Conservation (phyloP, 2,888 invertebrate species). For the Myopa tessellatipennis region DNA sequence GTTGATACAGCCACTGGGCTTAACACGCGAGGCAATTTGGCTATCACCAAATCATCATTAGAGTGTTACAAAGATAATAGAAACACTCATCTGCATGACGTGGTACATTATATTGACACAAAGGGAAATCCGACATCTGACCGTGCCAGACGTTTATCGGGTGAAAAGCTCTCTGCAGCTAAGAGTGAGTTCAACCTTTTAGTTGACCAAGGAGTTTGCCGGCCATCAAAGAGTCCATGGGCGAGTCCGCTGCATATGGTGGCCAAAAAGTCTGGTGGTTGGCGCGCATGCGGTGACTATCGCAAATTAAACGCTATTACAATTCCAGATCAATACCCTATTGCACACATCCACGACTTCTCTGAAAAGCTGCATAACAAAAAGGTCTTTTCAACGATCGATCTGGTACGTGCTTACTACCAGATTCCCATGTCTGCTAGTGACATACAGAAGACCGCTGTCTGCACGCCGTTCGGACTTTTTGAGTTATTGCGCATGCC, state of each 20-base stretch:
- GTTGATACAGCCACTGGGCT: conserved; percentile 35
- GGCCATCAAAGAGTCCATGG: no score
- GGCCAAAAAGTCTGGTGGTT: no score
- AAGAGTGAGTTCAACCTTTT: no score
- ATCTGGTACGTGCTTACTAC: no score
- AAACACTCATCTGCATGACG: background rate
- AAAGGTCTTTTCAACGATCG: no score
- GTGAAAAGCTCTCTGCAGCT: background rate
- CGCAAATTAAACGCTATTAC: no score
- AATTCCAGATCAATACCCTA: no score
- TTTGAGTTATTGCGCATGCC: conserved; percentile 56
- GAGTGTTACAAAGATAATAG: conserved; percentile 15
- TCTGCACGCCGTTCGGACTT: conserved; percentile 60
- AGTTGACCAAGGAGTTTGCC: no score
- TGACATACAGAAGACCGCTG: conserved; percentile 61
- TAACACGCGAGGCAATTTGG: conserved; percentile 20
- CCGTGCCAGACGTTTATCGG: background rate
- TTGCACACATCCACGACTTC: no score
- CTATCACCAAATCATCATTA: background rate
- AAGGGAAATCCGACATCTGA: background rate
- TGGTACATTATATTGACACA: conserved; percentile 10
- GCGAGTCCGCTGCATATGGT: no score
- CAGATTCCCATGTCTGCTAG: conserved; percentile 56
- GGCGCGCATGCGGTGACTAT: no score
- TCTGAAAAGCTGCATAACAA: no score